phyloP scores from a whole-genome alignment of 2,888 invertebrate species.

The Mactromeris polynyma region DNA sequence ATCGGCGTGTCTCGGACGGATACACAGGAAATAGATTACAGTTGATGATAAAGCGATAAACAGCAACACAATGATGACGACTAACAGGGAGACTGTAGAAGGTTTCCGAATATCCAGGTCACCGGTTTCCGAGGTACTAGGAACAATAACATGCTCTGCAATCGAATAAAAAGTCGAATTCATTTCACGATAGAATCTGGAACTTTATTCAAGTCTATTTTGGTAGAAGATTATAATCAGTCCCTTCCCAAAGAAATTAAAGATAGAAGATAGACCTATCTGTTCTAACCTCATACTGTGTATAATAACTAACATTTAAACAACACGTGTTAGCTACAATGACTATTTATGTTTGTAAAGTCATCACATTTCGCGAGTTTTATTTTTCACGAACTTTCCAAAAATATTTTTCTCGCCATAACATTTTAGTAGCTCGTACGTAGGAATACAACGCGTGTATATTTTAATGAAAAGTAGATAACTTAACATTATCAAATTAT shows the following conservation, averaged over 20 bases:
- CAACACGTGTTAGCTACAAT: neutral
- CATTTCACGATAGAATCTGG: neutral
- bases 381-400: neutral
- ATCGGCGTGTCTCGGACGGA: conserved; percentile 72
- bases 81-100: conserved; percentile 74
- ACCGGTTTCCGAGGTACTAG: conserved; percentile 23
- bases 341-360: neutral
- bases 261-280: conserved; percentile 8
- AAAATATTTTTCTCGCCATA: too few species aligned
- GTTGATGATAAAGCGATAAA: conserved; percentile 76
- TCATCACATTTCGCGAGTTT: neutral
- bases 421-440: too few species aligned
- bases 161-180: neutral
- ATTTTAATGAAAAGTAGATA: too few species aligned
- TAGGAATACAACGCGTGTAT: too few species aligned
- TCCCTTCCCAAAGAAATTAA: conserved; percentile 6
- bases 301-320: neutral
- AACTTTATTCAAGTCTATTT: neutral
- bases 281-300: neutral
- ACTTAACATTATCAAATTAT: too few species aligned
- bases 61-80: conserved; percentile 76
- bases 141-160: conserved; percentile 2
- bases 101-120: conserved; percentile 57
- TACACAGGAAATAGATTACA: conserved; percentile 77
- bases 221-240: neutral